phyloP scores from a whole-genome alignment of 2,113 vertebrate genomes.

The Saimiri boliviensis region DNA sequence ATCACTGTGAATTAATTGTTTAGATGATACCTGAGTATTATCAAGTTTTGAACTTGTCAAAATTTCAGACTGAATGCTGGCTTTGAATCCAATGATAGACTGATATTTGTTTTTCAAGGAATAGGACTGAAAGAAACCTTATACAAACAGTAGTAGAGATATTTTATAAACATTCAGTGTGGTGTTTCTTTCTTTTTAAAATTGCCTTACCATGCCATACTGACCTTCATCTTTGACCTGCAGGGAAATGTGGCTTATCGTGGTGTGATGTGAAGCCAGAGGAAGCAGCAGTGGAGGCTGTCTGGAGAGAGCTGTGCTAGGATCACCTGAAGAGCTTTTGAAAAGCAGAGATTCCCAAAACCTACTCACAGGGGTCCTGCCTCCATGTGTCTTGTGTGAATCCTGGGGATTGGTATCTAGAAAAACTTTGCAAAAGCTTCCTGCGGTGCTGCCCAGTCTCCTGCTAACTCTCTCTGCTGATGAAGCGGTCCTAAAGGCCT shows the following conservation, averaged over 20 bases:
- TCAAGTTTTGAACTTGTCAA: neutral
- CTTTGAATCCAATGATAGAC: neutral
- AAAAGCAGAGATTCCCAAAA: neutral
- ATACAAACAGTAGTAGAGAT: neutral
- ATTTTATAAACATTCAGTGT: neutral
- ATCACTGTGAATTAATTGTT: neutral
- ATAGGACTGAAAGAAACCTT: neutral
- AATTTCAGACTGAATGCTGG: neutral
- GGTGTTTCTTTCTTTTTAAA: neutral
- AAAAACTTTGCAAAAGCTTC: neutral
- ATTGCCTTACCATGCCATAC: neutral
- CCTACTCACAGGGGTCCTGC: neutral
- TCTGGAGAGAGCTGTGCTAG: neutral
- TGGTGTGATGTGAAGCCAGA: neutral
- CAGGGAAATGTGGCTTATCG: neutral
- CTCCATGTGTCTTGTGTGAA: neutral
- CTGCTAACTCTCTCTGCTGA: neutral
- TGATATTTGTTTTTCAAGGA: neutral
- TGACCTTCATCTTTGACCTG: neutral
- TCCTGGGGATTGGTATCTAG: neutral
- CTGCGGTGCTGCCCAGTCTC: neutral
- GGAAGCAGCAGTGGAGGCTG: no score
- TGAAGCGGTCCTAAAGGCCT: neutral
- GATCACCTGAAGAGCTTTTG: neutral
- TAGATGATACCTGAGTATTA: neutral